Evolutionary conservation across 2,888 invertebrate genomes (phyloP).

Genomic region (Chloroclysta siterata): DNA sequence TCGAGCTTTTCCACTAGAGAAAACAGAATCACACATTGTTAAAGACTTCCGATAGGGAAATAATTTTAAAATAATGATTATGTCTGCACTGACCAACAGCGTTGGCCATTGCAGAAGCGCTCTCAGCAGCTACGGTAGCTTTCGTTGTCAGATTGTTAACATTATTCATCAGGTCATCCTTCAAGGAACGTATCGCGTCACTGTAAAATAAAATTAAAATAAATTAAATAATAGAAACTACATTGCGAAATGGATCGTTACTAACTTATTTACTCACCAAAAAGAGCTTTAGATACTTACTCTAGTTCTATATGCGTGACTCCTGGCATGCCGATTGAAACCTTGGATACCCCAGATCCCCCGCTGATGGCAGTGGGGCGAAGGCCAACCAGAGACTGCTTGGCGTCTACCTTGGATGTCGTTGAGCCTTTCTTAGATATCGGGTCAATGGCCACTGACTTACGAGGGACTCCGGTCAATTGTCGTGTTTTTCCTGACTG

Average conservation of each 20-base stretch:
- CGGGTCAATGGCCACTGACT: slow-evolving; percentile 50
- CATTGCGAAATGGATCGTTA: no score
- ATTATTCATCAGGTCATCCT: slow-evolving; percentile 49
- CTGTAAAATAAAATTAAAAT: slow-evolving; percentile 37
- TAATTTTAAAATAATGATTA: not conserved
- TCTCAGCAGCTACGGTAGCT: slow-evolving; percentile 50
- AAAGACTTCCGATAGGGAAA: not conserved
- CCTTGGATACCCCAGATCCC: slow-evolving; percentile 10
- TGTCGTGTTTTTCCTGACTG: slow-evolving; percentile 3
- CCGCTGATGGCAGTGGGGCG: slow-evolving; percentile 23
- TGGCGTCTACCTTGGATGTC: slow-evolving; percentile 9
- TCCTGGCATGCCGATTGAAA: slow-evolving; percentile 5
- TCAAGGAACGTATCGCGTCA: slow-evolving; percentile 46
- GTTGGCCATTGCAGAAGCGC: slow-evolving; percentile 49
- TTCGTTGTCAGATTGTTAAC: slow-evolving; percentile 47
- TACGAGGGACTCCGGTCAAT: slow-evolving; percentile 28
- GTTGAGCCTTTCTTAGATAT: slow-evolving; percentile 32
- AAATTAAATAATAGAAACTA: no score
- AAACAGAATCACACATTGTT: not conserved
- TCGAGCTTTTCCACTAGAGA: slow-evolving; percentile 61
- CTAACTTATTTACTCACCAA: no score
- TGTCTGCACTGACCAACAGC: slow-evolving; percentile 41
- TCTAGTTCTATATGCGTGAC: slow-evolving; percentile 56
- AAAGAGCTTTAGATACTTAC: no score
- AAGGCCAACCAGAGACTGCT: slow-evolving; percentile 14